Percentiles rank a stretch among this genome's conserved stretches.
phyloP scores from a whole-genome alignment of 2,797 vertebrate species.

The Neoniphon sammara region DNA sequence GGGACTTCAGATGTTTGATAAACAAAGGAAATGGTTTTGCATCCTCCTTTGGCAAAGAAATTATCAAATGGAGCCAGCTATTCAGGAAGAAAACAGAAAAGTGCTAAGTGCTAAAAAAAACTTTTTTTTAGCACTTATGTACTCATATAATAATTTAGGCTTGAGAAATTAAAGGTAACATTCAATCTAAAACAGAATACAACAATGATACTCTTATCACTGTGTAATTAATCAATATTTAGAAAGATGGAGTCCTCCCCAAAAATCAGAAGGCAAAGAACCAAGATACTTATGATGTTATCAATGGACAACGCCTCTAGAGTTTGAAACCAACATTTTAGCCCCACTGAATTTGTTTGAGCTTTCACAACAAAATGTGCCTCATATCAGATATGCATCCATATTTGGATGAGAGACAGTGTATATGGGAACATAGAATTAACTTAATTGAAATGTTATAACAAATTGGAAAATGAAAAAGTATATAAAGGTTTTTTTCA shows the following conservation, averaged over 20 bases:
- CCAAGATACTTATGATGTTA: background rate
- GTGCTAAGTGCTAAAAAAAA: background rate
- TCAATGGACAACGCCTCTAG: background rate
- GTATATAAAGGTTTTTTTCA: no score
- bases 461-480: no score
- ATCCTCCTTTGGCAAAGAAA: conserved; percentile 84
- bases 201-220: background rate
- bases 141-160: background rate
- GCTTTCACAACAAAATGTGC: no score
- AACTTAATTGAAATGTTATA: no score
- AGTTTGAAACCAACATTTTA: no score
- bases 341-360: background rate
- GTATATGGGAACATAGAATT: no score
- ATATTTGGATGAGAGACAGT: no score
- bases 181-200: background rate
- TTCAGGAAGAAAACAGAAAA: conserved; percentile 53
- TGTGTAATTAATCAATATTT: background rate
- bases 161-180: background rate
- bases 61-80: conserved; percentile 81
- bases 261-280: background rate
- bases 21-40: conserved; percentile 83
- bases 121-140: background rate
- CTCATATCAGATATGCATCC: no score
- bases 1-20: conserved; percentile 84
- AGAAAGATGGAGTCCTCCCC: background rate